phyloP scores from a whole-genome alignment of 2,888 invertebrate genomes.

The Plutella xylostella region DNA sequence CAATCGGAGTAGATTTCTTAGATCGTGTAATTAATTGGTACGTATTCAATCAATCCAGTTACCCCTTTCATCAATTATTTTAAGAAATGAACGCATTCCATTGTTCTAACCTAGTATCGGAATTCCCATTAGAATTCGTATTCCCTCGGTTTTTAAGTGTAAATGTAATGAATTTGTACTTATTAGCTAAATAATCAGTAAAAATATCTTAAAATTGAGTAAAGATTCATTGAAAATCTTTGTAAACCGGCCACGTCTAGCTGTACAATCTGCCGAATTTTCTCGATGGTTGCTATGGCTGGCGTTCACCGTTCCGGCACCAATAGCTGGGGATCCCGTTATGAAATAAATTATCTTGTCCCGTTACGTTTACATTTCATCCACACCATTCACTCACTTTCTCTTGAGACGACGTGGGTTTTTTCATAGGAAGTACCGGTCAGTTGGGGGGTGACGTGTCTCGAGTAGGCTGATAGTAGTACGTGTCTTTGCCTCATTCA shows the following conservation, averaged over 20 bases:
- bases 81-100: too few relatives aligned
- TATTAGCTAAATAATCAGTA: background rate
- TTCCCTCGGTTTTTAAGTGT: too few relatives aligned
- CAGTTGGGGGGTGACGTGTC: constrained; percentile 35
- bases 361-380: constrained; percentile 25
- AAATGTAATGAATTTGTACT: too few relatives aligned
- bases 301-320: constrained; percentile 37
- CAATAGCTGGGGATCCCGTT: constrained; percentile 30
- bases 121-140: too few relatives aligned
- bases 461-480: constrained; percentile 20
- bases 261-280: constrained; percentile 30
- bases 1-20: constrained; percentile 23
- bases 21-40: constrained; percentile 29
- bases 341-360: constrained; percentile 23
- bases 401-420: background rate
- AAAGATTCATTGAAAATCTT: constrained; percentile 11
- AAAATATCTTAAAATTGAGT: background rate
- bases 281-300: too few relatives aligned
- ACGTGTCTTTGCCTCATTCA: constrained; percentile 32
- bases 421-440: background rate
- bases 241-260: background rate
- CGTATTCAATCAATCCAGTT: constrained; percentile 20
- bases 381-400: constrained; percentile 17
- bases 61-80: background rate
- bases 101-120: too few relatives aligned